Conservation (phyloP, 2,113 vertebrate genomes). For the Rhizomys pruinosus region DNA sequence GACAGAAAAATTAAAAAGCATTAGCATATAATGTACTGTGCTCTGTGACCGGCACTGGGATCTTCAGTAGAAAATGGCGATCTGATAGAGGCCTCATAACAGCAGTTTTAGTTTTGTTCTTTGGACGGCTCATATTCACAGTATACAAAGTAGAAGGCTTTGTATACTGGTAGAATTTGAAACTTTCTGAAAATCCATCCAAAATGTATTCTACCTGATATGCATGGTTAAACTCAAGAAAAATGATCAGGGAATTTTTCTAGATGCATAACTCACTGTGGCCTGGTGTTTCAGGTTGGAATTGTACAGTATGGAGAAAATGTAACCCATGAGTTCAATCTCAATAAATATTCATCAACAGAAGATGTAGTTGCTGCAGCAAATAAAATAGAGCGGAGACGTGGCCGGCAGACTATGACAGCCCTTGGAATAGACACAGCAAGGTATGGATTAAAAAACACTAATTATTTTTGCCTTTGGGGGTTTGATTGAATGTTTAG, state of each 20-base stretch:
- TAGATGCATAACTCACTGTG: background rate
- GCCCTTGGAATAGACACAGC: slow-evolving; percentile 94
- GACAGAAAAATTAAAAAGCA: background rate
- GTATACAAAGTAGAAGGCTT: background rate
- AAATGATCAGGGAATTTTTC: background rate
- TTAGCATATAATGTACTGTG: background rate
- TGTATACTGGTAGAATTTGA: background rate
- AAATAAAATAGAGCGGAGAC: slow-evolving; percentile 87
- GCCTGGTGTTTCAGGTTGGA: slow-evolving; percentile 91
- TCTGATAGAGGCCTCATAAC: background rate
- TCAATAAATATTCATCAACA: slow-evolving; percentile 92
- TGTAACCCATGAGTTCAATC: slow-evolving; percentile 94
- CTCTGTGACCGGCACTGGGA: background rate
- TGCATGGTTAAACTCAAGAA: background rate
- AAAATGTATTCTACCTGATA: background rate
- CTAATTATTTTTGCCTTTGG: background rate
- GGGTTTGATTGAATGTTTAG: background rate
- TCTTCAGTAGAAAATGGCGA: background rate
- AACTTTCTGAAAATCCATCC: background rate
- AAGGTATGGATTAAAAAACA: slow-evolving; percentile 86
- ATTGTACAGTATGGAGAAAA: slow-evolving; percentile 95
- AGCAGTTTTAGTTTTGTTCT: background rate
- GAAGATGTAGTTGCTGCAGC: slow-evolving; percentile 88
- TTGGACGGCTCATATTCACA: background rate
- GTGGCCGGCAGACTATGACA: slow-evolving; percentile 94